Base-by-base conservation (phyloP, 1,140 invertebrate species). In the Conus ventricosus region DNA sequence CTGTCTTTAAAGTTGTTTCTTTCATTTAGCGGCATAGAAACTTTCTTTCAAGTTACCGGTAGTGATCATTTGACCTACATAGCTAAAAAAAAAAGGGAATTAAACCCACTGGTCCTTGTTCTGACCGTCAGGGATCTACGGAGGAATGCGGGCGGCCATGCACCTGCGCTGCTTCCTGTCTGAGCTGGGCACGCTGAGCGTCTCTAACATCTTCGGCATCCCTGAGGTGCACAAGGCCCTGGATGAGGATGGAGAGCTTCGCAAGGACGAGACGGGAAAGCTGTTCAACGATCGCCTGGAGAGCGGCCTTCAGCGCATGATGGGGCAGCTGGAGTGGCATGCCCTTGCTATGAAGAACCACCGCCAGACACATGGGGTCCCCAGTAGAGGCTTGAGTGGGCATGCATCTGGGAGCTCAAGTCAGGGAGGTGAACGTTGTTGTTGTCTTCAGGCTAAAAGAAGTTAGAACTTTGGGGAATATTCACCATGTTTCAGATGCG, bases 141-240 rank as follows among this genome's bases (percentile, higher is more conserved):
- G 96, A 25, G 96, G 96, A 8, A 93, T 95, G 78, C 91, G 95
- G 71, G 95, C 95, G 63, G 94, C 94, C 25, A 94, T 95, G 90
- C 91, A 96, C 63, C 91, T 96, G 4, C 92, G 95, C 53, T 90
- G 93, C 6, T 94, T 96, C 86, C 90, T 95, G 2, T 94, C 94
- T 87, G 96, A 96, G 91, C 91, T 96, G 7, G 96, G 96, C 57
- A 95, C 95, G 93, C 87, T 96, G 0, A 94, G 94, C 88, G 92
- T 95, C 7, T 95, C 95, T 13, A 94, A 94, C 78, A 95, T 94
- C 71, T 94, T 95, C 87, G 90, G 90, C 15, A 95, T 95, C 82
- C 95, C 95, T 15, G 84, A 91, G 67, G 95, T 95, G 4, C 91
- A 94, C 11, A 91, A 94, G n/a, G 92, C 93, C 4, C 91, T 96